These are phyloP conservation scores for Perizoma affinitatum DNA, from an alignment of 2,888 invertebrate species.

Conservation along the genomic window DNA sequence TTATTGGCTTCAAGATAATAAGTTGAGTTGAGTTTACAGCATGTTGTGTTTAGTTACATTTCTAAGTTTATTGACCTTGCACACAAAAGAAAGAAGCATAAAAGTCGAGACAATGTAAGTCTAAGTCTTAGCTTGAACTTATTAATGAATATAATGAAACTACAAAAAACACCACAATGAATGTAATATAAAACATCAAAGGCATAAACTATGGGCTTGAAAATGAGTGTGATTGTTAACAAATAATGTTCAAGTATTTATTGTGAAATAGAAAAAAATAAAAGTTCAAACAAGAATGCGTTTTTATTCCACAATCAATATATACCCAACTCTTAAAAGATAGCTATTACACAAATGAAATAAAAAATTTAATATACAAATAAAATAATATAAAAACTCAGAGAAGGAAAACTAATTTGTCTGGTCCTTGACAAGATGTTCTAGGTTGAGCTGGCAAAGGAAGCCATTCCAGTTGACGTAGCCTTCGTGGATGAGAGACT, in stretches of 20 bases:
- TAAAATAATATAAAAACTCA: constrained; percentile 3
- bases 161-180: too few relatives aligned
- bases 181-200: constrained; percentile 1
- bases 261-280: constrained; percentile 58
- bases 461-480: constrained; percentile 78
- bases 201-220: constrained; percentile 40
- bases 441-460: constrained; percentile 74
- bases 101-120: too few relatives aligned
- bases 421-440: constrained; percentile 73
- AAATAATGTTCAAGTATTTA: constrained; percentile 55
- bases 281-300: constrained; percentile 33
- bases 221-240: constrained; percentile 42
- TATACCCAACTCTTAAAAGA: constrained; percentile 14
- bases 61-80: too few relatives aligned
- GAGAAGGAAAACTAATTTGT: constrained; percentile 26
- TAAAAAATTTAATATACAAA: neutral
- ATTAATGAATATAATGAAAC: too few relatives aligned
- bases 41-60: too few relatives aligned
- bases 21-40: too few relatives aligned
- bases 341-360: constrained; percentile 1
- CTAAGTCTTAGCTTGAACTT: too few relatives aligned
- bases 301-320: constrained; percentile 31
- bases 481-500: constrained; percentile 62
- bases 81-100: too few relatives aligned
- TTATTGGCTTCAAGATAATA: too few relatives aligned